Evolutionary conservation across 2,888 invertebrate genomes (phyloP), one percentile per base, ranked within the genome.

Genomic region (Chelonus formosanus): DNA sequence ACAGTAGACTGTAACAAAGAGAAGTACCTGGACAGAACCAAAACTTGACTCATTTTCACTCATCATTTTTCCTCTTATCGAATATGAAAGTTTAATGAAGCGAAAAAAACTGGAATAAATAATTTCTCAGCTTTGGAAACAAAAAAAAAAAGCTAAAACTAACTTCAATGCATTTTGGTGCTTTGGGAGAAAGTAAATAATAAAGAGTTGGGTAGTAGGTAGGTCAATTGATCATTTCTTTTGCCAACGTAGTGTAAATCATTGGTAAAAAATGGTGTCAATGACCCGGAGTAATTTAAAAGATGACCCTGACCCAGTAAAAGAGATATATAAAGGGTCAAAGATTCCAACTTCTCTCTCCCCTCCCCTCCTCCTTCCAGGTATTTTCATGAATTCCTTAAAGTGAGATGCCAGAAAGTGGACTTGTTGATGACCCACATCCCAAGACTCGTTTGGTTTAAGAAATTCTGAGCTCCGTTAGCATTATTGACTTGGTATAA

Each of bases 241-340:
- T 60, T 55, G 40, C 55, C 57, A 65, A 64, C 72, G 34, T 67
- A 66, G 20, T 20, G 20, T 20, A 20, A 20, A 20, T 20, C 20
- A 64, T 70, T 72, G 74, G 74, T 74, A 65, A 72, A 72, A 70
- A 73, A 70, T 54, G 78, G 74, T 81, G 80, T 72, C 81, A 74
- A 74, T 75, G 80, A 81, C 80, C 81, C 76, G 73, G 75, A 75
- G 75, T 70, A 60, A 63, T 52, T 62, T 58, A 67, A 56, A 55
- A 62, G 52, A 65, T 73, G 80, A 78, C 78, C 80, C 77, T 79
- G 82, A 82, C 82, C 80, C 75, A 78, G 75, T 65, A 55, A 70
- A 34, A 67, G 57, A 56, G 55, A 60, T 35, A 52, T 20, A 5
- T 32, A 5, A 52, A 52, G 52, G 52, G 56, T 50, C 63, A 47